Base-by-base conservation (phyloP, 2,113 vertebrate genomes). In the Tor tambroides region DNA sequence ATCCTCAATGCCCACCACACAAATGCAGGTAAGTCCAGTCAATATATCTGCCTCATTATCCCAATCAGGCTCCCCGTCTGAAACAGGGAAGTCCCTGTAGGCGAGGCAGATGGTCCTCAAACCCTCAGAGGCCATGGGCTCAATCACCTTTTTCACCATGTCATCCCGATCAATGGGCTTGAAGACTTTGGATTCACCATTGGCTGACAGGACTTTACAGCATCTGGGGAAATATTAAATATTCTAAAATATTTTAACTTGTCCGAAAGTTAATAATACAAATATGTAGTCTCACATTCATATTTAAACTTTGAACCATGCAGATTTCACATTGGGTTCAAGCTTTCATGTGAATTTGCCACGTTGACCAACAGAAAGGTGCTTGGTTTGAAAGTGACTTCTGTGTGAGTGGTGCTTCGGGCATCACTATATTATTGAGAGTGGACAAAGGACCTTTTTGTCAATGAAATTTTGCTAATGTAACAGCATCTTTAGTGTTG, bases 1-100 rank as follows among this genome's bases (percentile, higher is more conserved):
- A 90, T 99, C 98, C 94, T 99, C 98, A 91, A 99, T 99, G 84
- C 98, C 98, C 83, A 99, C 98, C 80, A 99, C 95, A 81, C 96
- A 95, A 85, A 99, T 95, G 90, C 97, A 99, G 0, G 97, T 99
- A 87, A 99, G 97, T 69, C 95, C 95, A 46, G 96, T 95, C 85
- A 99, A 95, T 49, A 99, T 96, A 32, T 97, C 96, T 12, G 93
- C 94, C 91, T 99, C 98, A 14, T 98, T 95, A 87, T 99, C 97
- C 98, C 98, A 99, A 76, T 98, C 96, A 0, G 97, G 97, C 87
- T 98, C 97, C 80, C 95, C 95, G 10, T 98, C 97, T 79, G 95
- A 91, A 19, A 92, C 90, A 80, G 95, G 95, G 82, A 99, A 99
- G 91, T 99, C 98, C 92, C 95, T 95, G 93, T 97, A 99, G 35